These are phyloP conservation scores for Heliothis peltigera DNA, from an alignment of 2,888 invertebrate genomes.

Conservation along the genomic window DNA sequence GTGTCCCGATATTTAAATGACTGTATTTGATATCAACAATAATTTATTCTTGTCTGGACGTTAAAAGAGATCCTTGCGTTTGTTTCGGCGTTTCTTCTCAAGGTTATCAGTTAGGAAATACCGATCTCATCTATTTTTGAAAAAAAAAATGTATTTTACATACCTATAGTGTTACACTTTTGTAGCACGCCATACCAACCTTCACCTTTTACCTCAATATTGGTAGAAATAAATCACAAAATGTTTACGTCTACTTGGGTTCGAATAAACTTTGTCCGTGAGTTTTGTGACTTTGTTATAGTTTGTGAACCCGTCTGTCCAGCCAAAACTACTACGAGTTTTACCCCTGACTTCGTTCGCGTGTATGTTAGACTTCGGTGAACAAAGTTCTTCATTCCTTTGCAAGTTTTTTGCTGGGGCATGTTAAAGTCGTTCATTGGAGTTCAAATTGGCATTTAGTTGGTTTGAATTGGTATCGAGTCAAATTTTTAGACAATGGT, in stretches of 20 bases:
- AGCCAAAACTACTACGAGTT: background rate
- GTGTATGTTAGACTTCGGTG: background rate
- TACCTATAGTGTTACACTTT: too few relatives aligned
- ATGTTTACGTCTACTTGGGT: background rate
- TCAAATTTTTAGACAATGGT: too few relatives aligned
- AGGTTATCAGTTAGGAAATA: too few relatives aligned
- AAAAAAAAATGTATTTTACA: too few relatives aligned
- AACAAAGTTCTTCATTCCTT: background rate
- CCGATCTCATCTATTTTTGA: too few relatives aligned
- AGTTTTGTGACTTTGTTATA: background rate
- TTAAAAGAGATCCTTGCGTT: too few relatives aligned
- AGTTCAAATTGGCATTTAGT: background rate
- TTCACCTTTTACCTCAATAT: background rate
- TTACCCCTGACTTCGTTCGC: background rate
- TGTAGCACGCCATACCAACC: background rate
- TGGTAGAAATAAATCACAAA: constrained; percentile 2
- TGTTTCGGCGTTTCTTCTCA: too few relatives aligned
- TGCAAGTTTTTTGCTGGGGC: background rate
- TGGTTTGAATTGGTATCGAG: too few relatives aligned
- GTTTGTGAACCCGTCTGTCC: background rate
- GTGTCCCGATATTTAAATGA: too few relatives aligned
- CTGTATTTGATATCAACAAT: too few relatives aligned
- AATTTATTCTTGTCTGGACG: too few relatives aligned
- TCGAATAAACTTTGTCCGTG: background rate
- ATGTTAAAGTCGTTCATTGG: background rate